A percentile compares a stretch with the other conserved stretches of the same genome.
Evolutionary conservation across 1,140 invertebrate genomes (phyloP).

Genomic region (Cheumatopsyche charites): DNA sequence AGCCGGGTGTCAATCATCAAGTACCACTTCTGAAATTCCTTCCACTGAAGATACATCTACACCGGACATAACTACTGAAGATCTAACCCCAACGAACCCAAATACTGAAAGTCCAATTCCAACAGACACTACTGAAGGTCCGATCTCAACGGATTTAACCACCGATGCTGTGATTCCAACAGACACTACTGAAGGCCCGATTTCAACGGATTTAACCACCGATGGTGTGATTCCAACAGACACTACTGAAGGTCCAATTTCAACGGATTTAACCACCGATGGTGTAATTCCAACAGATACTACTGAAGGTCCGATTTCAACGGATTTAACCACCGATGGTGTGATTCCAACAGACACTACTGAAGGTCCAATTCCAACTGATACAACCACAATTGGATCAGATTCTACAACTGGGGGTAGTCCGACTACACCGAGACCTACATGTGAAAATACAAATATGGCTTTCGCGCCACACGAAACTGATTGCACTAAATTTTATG

Average conservation of each 20-base stretch:
- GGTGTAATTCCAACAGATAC: not conserved
- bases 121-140: not conserved
- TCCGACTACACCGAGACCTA: not conserved
- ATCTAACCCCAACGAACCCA: not conserved
- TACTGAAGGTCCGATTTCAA: not conserved
- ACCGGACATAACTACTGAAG: not conserved
- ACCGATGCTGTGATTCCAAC: not conserved
- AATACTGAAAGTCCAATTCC: not conserved
- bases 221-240: not conserved
- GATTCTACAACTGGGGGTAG: not conserved
- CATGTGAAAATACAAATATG: not conserved
- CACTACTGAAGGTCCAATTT: not conserved
- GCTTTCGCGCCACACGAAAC: not conserved
- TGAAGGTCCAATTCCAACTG: not conserved
- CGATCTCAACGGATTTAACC: not conserved
- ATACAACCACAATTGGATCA: not conserved
- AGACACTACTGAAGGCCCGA: not conserved
- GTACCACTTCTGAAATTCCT: too few species aligned
- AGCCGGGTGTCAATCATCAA: too few species aligned
- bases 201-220: not conserved
- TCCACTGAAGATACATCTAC: too few species aligned
- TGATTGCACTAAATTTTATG: constrained; percentile 18
- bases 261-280: not conserved
- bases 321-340: not conserved
- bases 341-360: not conserved